These are phyloP conservation scores for Zeus faber DNA, from an alignment of 2,113 vertebrate genomes.

Conservation along the genomic window DNA sequence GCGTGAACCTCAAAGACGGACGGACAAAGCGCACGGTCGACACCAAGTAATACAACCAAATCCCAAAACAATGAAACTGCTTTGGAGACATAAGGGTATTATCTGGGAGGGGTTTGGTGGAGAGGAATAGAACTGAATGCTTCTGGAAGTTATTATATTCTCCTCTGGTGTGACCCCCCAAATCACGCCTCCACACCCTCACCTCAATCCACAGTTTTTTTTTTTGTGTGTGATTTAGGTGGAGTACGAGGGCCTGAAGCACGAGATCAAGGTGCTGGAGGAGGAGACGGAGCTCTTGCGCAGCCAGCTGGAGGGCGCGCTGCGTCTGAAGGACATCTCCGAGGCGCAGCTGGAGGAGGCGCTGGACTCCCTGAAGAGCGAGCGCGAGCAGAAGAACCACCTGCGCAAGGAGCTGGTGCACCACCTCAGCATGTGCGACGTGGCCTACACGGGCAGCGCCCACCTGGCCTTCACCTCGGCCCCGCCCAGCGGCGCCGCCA, in stretches of 20 bases:
- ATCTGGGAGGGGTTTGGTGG: too few relatives aligned
- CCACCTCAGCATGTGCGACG: slow-evolving; percentile 89
- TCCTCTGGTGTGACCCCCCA: too few relatives aligned
- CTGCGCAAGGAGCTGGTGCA: slow-evolving; percentile 91
- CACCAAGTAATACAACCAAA: too few relatives aligned
- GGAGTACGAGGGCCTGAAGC: slow-evolving; percentile 97
- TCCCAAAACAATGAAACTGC: too few relatives aligned
- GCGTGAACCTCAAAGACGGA: too few relatives aligned
- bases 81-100: too few relatives aligned
- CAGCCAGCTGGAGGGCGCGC: slow-evolving; percentile 90
- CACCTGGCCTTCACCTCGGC: slow-evolving; percentile 86
- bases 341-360: slow-evolving; percentile 92
- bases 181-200: background rate
- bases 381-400: slow-evolving; percentile 92
- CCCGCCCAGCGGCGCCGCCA: slow-evolving; percentile 74
- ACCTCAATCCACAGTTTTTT: background rate
- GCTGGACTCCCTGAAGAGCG: slow-evolving; percentile 90
- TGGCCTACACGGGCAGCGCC: slow-evolving; percentile 80
- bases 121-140: too few relatives aligned
- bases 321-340: slow-evolving; percentile 91
- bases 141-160: too few relatives aligned
- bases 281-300: slow-evolving; percentile 92
- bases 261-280: slow-evolving; percentile 95
- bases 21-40: too few relatives aligned
- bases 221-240: too few relatives aligned